Base-by-base conservation (phyloP, 2,888 invertebrate genomes). In the Polyploca ridens region DNA sequence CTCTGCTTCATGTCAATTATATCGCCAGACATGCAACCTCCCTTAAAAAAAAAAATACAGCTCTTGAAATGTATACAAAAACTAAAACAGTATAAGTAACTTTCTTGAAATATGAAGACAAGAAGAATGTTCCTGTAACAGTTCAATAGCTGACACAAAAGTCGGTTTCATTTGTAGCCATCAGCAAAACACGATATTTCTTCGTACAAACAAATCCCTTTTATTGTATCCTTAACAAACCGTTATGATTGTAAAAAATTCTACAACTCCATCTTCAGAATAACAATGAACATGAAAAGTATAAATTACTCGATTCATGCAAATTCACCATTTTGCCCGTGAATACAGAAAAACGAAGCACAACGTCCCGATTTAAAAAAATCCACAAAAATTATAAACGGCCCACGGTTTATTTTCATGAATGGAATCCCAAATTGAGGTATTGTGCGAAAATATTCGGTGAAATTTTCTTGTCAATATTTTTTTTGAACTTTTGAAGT, bases 301-400 rank as follows among this genome's bases (percentile, higher is more conserved):
- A 82, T 83, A 84, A 89, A 89, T 88, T 87, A 84, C 81, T 77
- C 85, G 87, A 89, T 88, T 89, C 79, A 89, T 87, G 88, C 81
- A 87, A 89, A 88, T 87, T 86, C 78, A 64, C 73, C 79, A 79
- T 82, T 81, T 76, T 78, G 72, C 75, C 76, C 73, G 78, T 69
- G 73, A 73, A 66, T 71, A 70, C 69, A 69, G 74, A 70, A 75
- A 77, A 70, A 65, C 67, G 68, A 72, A 69, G 67, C 70, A 71
- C 71, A 71, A 69, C 69, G 69, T 71, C 66, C 71, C 70, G 72
- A 75, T 72, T 82, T 85, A 81, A 78, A 83, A 61, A 83, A 85
- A 86, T 86, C 83, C 80, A 71, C 78, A 80, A 81, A 84, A 84
- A 85, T 81, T 75, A 76, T 79, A 81, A 44, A 78, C 78, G 73